Percentiles rank a stretch among this genome's conserved stretches.
These are phyloP conservation scores for Augochlora pura DNA, from an alignment of 1,140 invertebrate species.

Conservation along the genomic window DNA sequence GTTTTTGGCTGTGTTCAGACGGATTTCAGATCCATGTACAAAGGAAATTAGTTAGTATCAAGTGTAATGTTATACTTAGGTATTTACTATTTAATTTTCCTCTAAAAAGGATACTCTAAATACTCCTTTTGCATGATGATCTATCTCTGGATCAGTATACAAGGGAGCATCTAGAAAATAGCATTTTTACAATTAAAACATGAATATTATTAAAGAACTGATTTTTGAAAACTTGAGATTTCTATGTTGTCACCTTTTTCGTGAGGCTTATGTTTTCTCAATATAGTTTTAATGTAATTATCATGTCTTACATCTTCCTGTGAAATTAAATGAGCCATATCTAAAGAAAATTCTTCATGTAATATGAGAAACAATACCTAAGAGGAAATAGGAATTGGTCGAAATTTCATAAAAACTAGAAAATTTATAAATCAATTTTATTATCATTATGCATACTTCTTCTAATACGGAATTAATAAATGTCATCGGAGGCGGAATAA, in stretches of 20 bases:
- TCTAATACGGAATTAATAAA: slow-evolving; percentile 61
- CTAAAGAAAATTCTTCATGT: slow-evolving; percentile 68
- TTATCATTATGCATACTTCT: slow-evolving; percentile 50
- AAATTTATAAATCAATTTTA: neutral
- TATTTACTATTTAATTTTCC: slow-evolving; percentile 27
- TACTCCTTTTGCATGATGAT: neutral
- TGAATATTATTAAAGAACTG: neutral
- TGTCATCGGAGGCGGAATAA: slow-evolving; percentile 47
- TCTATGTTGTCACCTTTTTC: neutral
- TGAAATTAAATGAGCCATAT: slow-evolving; percentile 58
- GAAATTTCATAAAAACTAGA: neutral
- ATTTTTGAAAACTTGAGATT: neutral
- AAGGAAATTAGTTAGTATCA: slow-evolving; percentile 24
- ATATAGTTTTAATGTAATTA: slow-evolving; percentile 52
- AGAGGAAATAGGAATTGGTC: slow-evolving; percentile 16
- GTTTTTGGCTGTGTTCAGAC: slow-evolving; percentile 93
- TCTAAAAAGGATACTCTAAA: slow-evolving; percentile 28
- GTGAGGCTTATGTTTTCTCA: slow-evolving; percentile 2
- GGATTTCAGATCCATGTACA: slow-evolving; percentile 82
- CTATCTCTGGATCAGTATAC: neutral
- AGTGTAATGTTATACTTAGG: neutral
- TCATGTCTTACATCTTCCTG: slow-evolving; percentile 56
- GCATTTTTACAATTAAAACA: neutral
- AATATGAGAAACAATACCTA: slow-evolving; percentile 68
- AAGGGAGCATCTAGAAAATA: neutral